Evolutionary conservation across 2,888 invertebrate species (phyloP), one percentile per base, ranked within the genome.

Genomic region (Pandemis heparana): DNA sequence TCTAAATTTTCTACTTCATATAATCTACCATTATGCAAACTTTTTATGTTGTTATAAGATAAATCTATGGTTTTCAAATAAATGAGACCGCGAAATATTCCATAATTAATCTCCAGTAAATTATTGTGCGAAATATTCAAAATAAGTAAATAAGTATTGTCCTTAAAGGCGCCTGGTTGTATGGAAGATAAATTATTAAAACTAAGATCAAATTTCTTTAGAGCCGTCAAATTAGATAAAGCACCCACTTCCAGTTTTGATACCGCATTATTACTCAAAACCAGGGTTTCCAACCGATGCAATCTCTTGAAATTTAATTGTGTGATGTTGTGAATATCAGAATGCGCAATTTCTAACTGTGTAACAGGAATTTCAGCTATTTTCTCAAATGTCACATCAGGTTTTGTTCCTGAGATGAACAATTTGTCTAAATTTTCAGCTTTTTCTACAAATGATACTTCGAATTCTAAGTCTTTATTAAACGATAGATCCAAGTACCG

Each of bases 61-160:
- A 91, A 77, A 76, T 92, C 91, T 74, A 92, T 77, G 8, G 79
- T 79, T 18, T 77, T 75, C 66, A 92, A 82, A 71, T 82, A 78
- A 14, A 78, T 74, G 9, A 91, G 76, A 5, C 90, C 89, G 10
- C 80, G 82, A 71, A 91, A 89, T 64, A 87, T 84, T 23, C 92
- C 92, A 74, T 89, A 92, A 16, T 81, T 81, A 18, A 92, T 71
- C 39, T 76, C 73, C 0, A 77, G 76, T 48, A 92, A 78, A 12
- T 38, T 77, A 73, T 92, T 92, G 75, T 91, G 89, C 16, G 92
- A 92, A 69, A 92, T 76, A 69, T 90, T 91, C 5, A 92, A 79
- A 7, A 64, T 72, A 38, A 75, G 23, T 41, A 92, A 78, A 7
- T 82, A 74, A 9, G 65, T 71, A 39, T 87, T 90, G 9, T 89